Base-by-base conservation (phyloP, 2,888 invertebrate genomes). In the Apotomis capreana region DNA sequence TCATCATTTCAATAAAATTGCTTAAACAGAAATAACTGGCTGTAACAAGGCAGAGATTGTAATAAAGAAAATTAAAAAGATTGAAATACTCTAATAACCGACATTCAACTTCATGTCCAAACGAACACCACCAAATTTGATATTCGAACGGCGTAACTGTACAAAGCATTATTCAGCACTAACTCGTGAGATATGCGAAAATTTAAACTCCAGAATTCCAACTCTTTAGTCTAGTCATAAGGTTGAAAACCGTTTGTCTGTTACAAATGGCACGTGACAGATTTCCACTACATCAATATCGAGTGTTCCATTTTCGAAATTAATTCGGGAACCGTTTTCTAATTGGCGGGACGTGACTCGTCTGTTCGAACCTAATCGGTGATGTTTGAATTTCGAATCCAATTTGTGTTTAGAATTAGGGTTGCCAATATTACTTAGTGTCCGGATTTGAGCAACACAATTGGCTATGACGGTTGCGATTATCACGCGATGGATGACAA, bases 341-440 rank as follows among this genome's bases (percentile, higher is more conserved):
- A 92, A 93, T 93, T 93, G 92, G 91, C 84, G 91, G 84, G 85
- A 91, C 92, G 92, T 91, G 91, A 90, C 90, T 89, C 84, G 83
- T 78, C 83, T 83, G 87, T 80, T 83, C 79, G 76, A 79, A 77
- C 88, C 86, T 89, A 90, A 91, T 90, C 89, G 87, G 83, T 81
- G 82, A 80, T 86, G 87, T 90, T 91, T 87, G 89, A 88, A 87
- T 87, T 89, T 81, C 78, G 87, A 89, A 89, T 86, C 83, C 87
- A 88, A 90, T 90, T 89, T 89, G 87, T 84, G 80, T 87, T 69
- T 83, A 79, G 82, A 81, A 40, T 40, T 40, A 40, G 40, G 40
- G 40, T 40, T 40, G 40, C 40, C 40, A 40, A 40, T 40, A 6
- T 40, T 40, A 40, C 26, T 26, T 26, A 26, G 26, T 40, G 40